Evolutionary conservation across 2,888 invertebrate species (phyloP).

Genomic region (Diaperis boleti): DNA sequence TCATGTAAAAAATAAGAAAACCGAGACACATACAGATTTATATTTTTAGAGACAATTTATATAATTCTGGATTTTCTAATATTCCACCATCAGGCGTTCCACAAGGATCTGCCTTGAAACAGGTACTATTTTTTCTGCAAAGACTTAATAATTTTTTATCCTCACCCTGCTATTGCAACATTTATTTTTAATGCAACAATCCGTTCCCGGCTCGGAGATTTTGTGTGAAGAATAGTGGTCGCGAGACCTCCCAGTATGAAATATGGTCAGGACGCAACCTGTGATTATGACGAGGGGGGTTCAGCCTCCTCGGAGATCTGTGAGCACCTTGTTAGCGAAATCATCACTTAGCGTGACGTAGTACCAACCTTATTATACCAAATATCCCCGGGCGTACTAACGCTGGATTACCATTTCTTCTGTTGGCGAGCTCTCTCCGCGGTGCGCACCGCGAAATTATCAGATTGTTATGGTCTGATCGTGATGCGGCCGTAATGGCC

Average conservation of each 20-base stretch:
- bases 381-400: constrained; percentile 47
- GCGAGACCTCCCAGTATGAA: constrained; percentile 60
- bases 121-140: too few species aligned
- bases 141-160: too few species aligned
- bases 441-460: constrained; percentile 28
- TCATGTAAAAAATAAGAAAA: too few species aligned
- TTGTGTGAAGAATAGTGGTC: constrained; percentile 33
- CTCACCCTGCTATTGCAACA: too few species aligned
- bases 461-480: constrained; percentile 32
- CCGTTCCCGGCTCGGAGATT: constrained; percentile 4
- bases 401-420: constrained; percentile 31
- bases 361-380: constrained; percentile 54
- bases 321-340: constrained; percentile 65
- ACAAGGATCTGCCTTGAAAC: too few species aligned
- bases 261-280: constrained; percentile 59
- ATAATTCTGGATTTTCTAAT: too few species aligned
- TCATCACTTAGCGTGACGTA: constrained; percentile 63
- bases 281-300: constrained; percentile 62
- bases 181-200: too few species aligned
- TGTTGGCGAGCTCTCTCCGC: constrained; percentile 4
- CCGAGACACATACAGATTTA: too few species aligned
- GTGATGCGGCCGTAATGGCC: constrained; percentile 31
- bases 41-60: too few species aligned
- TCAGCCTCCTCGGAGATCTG: constrained; percentile 59
- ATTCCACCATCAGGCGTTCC: too few species aligned